Evolutionary conservation across 2,888 invertebrate species (phyloP), one percentile per base, ranked within the genome.

Genomic region (Leptinotarsa peninsularis): DNA sequence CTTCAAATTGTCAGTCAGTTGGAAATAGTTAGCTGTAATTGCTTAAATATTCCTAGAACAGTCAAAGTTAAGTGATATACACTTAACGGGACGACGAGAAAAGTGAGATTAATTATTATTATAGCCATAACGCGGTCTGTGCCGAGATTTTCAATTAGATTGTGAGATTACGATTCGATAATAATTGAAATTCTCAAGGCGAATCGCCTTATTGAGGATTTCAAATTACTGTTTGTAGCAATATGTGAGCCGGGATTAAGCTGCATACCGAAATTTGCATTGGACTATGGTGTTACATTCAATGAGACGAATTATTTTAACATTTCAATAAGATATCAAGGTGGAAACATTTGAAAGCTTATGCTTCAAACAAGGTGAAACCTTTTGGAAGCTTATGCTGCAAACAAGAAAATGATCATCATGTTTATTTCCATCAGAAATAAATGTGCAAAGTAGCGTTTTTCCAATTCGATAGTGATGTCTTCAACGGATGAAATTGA

Each of bases 21-120:
- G 63, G n/a, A 43, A 43, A 63, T 63, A 43, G 60, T 60, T 60
- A 27, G 43, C 43, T 43, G 17, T 63, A 63, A 63, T 63, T 63
- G 63, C 13, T 63, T 18, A 43, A 63, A 63, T 63, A 63, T 33
- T 63, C 63, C 63, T 43, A 63, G 43, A 63, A 63, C 63, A 33
- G n/a, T 63, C n/a, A 18, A 43, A 63, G 63, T 63, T 63, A 63
- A 63, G 63, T 63, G 63, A 63, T 63, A 63, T 63, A 63, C 17
- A 43, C 63, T 43, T n/a, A 63, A 63, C 18, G 33, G 33, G 43
- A 33, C 43, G 63, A 43, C 33, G 33, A 63, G 43, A 43, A 63
- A 63, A 63, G 63, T 63, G 63, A 63, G 63, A 63, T 63, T 63
- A 63, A 63, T 63, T 63, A 63, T 63, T 63, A 63, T 63, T 63